Conservation (phyloP, 1,140 invertebrate genomes). For the Brachionus paranguensis region DNA sequence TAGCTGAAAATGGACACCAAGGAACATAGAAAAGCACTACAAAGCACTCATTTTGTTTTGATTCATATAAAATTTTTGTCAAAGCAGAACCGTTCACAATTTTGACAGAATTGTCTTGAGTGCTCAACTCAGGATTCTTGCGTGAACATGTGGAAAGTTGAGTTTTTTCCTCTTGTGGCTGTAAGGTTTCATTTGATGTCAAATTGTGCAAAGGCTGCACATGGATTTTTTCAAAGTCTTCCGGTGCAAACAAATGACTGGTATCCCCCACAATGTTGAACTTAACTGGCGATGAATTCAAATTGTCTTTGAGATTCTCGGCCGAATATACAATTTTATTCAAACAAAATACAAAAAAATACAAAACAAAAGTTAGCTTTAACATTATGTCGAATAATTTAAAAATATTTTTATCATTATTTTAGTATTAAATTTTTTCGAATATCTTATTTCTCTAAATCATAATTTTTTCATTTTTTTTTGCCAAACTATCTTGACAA, state of each 20-base stretch:
- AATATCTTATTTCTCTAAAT: neutral
- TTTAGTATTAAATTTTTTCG: neutral
- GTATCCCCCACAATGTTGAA: conserved; percentile 25
- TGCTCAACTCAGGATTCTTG: neutral
- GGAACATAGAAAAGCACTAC: conserved; percentile 79
- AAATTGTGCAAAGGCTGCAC: neutral
- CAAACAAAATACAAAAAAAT: neutral
- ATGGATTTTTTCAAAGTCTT: conserved; percentile 37
- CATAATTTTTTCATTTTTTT: neutral
- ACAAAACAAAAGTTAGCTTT: neutral
- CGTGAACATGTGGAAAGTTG: neutral
- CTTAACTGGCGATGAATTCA: neutral
- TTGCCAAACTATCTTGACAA: neutral
- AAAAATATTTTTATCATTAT: neutral
- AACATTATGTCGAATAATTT: neutral
- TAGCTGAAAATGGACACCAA: conserved; percentile 79
- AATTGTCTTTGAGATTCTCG: neutral
- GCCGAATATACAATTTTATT: neutral
- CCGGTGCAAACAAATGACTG: conserved; percentile 15
- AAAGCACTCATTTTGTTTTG: conserved; percentile 61
- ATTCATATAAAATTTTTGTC: neutral
- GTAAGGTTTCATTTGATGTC: neutral
- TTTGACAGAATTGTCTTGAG: neutral
- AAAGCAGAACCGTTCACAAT: conserved; percentile 8
- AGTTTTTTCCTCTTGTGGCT: neutral